phyloP scores from a whole-genome alignment of 2,888 invertebrate species.

The Amphipoea lucens region DNA sequence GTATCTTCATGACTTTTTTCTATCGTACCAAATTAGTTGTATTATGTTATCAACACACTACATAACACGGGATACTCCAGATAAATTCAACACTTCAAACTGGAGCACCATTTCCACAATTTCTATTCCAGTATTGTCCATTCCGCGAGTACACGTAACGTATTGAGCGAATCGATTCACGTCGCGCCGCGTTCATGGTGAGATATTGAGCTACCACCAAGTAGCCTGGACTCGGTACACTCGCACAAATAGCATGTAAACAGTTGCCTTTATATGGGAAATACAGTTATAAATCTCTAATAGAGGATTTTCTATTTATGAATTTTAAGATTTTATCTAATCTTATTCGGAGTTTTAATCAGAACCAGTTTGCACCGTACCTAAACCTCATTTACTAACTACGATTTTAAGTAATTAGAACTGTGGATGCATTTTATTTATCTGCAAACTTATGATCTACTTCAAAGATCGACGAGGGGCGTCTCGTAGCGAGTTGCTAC shows the following conservation, averaged over 20 bases:
- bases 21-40: too few relatives aligned
- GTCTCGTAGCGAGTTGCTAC: slow-evolving; percentile 6
- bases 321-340: background rate
- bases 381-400: background rate
- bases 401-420: background rate
- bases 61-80: slow-evolving; percentile 11
- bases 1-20: too few relatives aligned
- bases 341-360: background rate
- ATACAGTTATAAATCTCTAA: background rate
- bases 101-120: slow-evolving; percentile 24
- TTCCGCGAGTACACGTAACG: slow-evolving; percentile 41
- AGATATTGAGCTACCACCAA: slow-evolving; percentile 24
- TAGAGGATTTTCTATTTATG: background rate
- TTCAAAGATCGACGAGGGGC: background rate
- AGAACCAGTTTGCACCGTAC: background rate
- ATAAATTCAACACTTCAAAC: slow-evolving; percentile 20
- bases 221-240: slow-evolving; percentile 7
- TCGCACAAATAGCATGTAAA: background rate
- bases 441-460: background rate
- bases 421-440: background rate
- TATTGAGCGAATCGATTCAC: slow-evolving; percentile 40
- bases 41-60: too few relatives aligned
- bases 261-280: background rate
- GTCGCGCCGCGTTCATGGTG: slow-evolving; percentile 15
- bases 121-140: slow-evolving; percentile 34